phyloP scores from a whole-genome alignment of 2,888 invertebrate genomes.

The Malacosoma neustria region DNA sequence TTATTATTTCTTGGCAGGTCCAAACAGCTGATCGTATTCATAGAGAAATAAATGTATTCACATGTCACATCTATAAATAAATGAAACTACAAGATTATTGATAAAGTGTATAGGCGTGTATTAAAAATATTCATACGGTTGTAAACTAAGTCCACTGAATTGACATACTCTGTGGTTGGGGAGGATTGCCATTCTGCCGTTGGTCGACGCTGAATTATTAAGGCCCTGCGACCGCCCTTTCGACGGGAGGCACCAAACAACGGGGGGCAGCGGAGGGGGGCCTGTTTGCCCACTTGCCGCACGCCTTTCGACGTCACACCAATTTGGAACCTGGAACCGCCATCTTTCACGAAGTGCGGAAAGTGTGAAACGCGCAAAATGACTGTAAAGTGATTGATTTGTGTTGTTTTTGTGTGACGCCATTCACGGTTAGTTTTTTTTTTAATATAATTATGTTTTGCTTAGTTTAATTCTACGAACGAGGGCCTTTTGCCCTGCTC shows the following conservation, averaged over 20 bases:
- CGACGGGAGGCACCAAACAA: constrained; percentile 42
- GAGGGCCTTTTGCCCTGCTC: too few relatives aligned
- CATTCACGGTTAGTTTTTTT: background rate
- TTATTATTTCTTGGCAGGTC: too few relatives aligned
- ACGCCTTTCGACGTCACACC: constrained; percentile 59
- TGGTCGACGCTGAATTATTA: constrained; percentile 59
- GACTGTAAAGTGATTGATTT: constrained; percentile 10
- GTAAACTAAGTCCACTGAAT: too few relatives aligned
- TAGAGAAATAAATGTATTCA: too few relatives aligned
- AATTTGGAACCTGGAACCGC: constrained; percentile 43
- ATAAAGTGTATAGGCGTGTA: too few relatives aligned
- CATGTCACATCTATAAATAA: too few relatives aligned
- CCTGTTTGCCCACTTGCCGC: constrained; percentile 27
- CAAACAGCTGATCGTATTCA: too few relatives aligned
- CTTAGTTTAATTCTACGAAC: constrained; percentile 7
- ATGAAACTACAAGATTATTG: too few relatives aligned
- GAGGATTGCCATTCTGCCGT: constrained; percentile 21
- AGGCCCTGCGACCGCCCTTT: constrained; percentile 59
- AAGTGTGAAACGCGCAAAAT: background rate
- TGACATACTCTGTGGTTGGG: background rate
- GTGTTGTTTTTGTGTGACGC: constrained; percentile 1
- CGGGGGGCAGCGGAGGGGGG: constrained; percentile 13
- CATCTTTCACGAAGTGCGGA: constrained; percentile 17
- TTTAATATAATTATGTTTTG: background rate
- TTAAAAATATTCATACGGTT: too few relatives aligned